Evolutionary conservation across 2,797 vertebrate genomes (phyloP), one percentile per base, ranked within the genome.

Genomic region (Pagetopsis macropterus): DNA sequence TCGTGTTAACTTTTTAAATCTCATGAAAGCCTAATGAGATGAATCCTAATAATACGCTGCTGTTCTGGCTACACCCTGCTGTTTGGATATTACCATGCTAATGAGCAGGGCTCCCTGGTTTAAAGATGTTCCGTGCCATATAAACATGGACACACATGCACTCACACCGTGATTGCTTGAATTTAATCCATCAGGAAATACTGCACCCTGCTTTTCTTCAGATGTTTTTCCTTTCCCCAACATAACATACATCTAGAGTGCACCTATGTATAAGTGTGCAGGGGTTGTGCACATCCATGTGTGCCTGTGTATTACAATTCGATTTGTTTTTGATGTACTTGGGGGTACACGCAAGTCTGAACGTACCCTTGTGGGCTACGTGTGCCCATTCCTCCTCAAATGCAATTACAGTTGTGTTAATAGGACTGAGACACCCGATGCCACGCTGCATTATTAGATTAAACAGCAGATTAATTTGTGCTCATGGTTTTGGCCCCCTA

Each of bases 11-110:
- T 91, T 94, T 93, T 94, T 88, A 94, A 93, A 95, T 93, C 94
- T 95, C 94, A 94, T 94, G 93, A 94, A 93, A 94, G 92, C 91
- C 87, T 94, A 95, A 95, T 94, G 93, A 94, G 92, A 91, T 93
- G 93, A 91, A 94, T 94, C 91, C 86, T 90, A 89, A 93, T 91
- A 92, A 91, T 88, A 80, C 65, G 79, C 85, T 84, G 88, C 82
- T 82, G 88, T 85, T 91, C 77, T 75, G 81, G 86, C 83, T 89
- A 83, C 91, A 89, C 92, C 94, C 94, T 75, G 93, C 94, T 93
- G 94, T 90, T 93, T 90, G 85, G 83, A 84, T 88, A 95, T 95
- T 94, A 95, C 86, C 93, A 94, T 94, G 92, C 75, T 95, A 94
- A 95, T 94, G 93, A 94, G 87, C 79, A 77, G 84, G 74, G 86